phyloP scores from a whole-genome alignment of 2,113 vertebrate genomes.

The Clarias batrachus region DNA sequence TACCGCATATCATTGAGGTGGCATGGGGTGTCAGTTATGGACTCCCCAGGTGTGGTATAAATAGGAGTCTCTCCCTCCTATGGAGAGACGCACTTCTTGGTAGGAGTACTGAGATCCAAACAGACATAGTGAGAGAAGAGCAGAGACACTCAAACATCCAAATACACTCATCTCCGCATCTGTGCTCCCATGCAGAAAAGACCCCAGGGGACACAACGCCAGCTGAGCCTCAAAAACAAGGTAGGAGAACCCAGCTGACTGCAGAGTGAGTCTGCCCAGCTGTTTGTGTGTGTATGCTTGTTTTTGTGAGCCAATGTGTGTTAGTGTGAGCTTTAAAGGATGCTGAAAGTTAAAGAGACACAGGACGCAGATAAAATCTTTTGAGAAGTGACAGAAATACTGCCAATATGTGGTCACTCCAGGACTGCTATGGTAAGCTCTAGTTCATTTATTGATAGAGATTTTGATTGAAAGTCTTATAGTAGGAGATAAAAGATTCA shows the following conservation, averaged over 20 bases:
- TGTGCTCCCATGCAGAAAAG: slow-evolving; percentile 71
- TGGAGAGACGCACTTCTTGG: slow-evolving; percentile 58
- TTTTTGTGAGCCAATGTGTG: slow-evolving; percentile 23
- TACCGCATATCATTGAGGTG: slow-evolving; percentile 71
- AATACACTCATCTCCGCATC: slow-evolving; percentile 57
- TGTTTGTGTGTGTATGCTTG: slow-evolving; percentile 25
- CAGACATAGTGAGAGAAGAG: slow-evolving; percentile 31
- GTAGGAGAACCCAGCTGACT: slow-evolving; percentile 76
- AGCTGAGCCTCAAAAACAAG: slow-evolving; percentile 79
- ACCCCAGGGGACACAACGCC: slow-evolving; percentile 68
- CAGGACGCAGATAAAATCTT: slow-evolving; percentile 47
- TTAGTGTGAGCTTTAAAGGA: slow-evolving; percentile 9
- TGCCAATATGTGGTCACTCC: slow-evolving; percentile 48
- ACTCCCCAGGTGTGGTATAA: slow-evolving; percentile 68
- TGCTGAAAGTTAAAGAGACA: slow-evolving; percentile 41
- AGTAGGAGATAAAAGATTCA: not conserved
- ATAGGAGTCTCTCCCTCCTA: slow-evolving; percentile 64
- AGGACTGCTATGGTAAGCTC: slow-evolving; percentile 66
- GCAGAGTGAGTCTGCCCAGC: slow-evolving; percentile 58
- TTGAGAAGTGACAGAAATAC: slow-evolving; percentile 51
- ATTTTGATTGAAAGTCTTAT: slow-evolving; percentile 51
- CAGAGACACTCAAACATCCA: slow-evolving; percentile 35
- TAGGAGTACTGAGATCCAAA: slow-evolving; percentile 57
- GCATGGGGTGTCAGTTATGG: slow-evolving; percentile 69
- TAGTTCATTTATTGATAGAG: slow-evolving; percentile 50